A percentile compares a stretch with the other conserved stretches of the same genome.
Evolutionary conservation across 2,113 vertebrate species (phyloP).

Genomic region (Holacanthus passer): DNA sequence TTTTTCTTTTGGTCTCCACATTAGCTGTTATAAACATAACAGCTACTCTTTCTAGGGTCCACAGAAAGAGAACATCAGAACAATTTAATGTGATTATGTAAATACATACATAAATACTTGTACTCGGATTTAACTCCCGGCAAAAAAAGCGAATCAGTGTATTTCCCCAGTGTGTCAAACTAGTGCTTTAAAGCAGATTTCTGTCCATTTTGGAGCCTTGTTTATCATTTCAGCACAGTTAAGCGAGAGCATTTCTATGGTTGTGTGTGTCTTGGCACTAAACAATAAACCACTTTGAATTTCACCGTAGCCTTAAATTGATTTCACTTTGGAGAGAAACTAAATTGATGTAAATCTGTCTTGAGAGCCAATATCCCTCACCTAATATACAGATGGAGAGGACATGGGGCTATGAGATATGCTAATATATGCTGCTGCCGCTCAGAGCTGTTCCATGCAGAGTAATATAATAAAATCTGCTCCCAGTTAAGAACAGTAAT

Average conservation of each 20-base stretch:
- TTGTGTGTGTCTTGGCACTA: neutral
- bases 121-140: neutral
- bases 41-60: neutral
- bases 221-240: constrained; percentile 16
- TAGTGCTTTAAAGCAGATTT: neutral
- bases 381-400: constrained; percentile 49
- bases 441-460: constrained; percentile 48
- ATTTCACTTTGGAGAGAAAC: constrained; percentile 53
- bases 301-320: constrained; percentile 38
- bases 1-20: neutral
- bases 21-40: neutral
- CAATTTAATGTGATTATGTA: neutral
- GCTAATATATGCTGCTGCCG: constrained; percentile 52
- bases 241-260: neutral
- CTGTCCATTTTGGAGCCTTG: neutral
- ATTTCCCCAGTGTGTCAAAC: neutral
- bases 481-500: constrained; percentile 45
- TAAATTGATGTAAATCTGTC: constrained; percentile 64
- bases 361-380: constrained; percentile 46
- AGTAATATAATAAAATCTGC: constrained; percentile 52
- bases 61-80: neutral
- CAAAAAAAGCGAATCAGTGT: neutral
- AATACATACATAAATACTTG: neutral
- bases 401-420: constrained; percentile 40
- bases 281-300: constrained; percentile 37